Evolutionary conservation across 2,113 vertebrate genomes (phyloP), one percentile per base, ranked within the genome.

Genomic region (Elephantulus edwardii): DNA sequence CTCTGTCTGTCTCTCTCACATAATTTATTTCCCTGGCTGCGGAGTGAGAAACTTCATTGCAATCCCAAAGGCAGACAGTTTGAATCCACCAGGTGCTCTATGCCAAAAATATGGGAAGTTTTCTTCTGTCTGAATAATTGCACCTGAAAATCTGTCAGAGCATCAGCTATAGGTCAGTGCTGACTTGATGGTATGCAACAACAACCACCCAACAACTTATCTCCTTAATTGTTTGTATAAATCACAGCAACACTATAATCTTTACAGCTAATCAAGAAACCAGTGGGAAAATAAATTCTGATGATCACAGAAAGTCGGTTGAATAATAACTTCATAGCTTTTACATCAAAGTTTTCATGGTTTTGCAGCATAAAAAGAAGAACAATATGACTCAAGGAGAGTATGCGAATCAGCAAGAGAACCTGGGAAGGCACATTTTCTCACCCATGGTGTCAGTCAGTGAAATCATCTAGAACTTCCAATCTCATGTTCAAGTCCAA

Each of bases 321-420:
- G 35, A 77, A 19, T 16, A 12, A 4, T 24, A 10, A 24, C 20
- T 89, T 58, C 78, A 89, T 2, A 35, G 1, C 5, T 71, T 11
- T 66, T 20, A 35, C 42, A n/a, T 12, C n/a, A 14, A 46, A 75
- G 58, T 44, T 90, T 40, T 79, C n/a, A 35, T 40, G n/a, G n/a
- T 62, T 10, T 0, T 50, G 10, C 30, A 10, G 2, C 46, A 2
- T 26, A 56, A 26, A 62, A 79, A 88, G 88, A 28, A 80, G 80
- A 50, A 91, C 76, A 90, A 54, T 30, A 72, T 38, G 33, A n/a
- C 20, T 30, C 83, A 58, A 40, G 13, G 17, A 85, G 58, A 93
- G 46, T 38, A 22, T 22, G 8, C 44, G 52, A 91, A 68, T 91
- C 58, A 72, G 42, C 72, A 83, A 88, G 81, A 83, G n/a, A 93